Conservation (phyloP, 2,113 vertebrate species). For the Myotis yumanensis region DNA sequence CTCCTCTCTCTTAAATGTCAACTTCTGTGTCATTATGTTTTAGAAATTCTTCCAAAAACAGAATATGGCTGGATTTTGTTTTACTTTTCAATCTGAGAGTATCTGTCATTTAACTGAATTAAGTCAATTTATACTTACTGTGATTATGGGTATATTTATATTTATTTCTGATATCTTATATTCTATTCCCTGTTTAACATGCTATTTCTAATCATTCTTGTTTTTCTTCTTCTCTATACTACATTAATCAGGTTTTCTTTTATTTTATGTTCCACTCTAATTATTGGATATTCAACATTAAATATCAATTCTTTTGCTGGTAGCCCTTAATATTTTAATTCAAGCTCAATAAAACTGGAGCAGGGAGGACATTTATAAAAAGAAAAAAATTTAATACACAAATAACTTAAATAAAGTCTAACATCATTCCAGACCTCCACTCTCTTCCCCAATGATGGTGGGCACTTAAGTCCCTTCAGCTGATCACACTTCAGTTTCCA, state of each 20-base stretch:
- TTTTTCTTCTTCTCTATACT: neutral
- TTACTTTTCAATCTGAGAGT: neutral
- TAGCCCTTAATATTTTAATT: neutral
- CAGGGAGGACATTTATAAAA: neutral
- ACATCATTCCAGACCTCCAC: neutral
- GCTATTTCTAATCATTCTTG: neutral
- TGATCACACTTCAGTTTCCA: neutral
- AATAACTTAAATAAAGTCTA: neutral
- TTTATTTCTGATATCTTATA: neutral
- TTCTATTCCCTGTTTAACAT: neutral
- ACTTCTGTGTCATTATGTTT: neutral
- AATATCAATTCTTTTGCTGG: neutral
- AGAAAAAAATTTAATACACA: neutral
- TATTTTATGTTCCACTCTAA: neutral
- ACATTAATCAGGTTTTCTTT: neutral
- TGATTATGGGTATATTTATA: neutral
- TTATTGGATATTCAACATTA: neutral
- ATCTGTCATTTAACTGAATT: neutral
- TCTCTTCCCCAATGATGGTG: neutral
- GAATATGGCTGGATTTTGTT: neutral
- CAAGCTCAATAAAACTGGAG: neutral
- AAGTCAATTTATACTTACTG: neutral
- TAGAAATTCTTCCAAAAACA: neutral
- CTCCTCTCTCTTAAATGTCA: neutral
- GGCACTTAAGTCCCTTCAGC: neutral